These are phyloP conservation scores for Rhynchotus rufescens DNA, from an alignment of 2,797 vertebrate species.

Conservation along the genomic window DNA sequence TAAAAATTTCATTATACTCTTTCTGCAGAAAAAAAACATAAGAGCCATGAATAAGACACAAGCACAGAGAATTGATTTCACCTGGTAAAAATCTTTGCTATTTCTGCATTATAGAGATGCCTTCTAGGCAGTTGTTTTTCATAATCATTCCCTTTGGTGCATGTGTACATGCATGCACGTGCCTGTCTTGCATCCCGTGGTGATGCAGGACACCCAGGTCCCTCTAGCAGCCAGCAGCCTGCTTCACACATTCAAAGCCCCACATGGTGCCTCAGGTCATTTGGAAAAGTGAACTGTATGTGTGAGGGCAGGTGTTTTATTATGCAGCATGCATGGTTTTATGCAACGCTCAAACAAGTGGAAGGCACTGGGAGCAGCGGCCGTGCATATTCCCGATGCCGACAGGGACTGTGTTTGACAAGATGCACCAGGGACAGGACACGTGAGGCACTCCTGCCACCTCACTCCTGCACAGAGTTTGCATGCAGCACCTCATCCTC, in stretches of 20 bases:
- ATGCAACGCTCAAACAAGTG: slow-evolving; percentile 14
- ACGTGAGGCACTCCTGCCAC: not conserved
- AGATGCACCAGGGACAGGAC: not conserved
- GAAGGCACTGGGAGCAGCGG: not conserved
- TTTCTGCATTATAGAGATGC: slow-evolving; percentile 34
- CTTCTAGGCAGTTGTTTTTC: slow-evolving; percentile 24
- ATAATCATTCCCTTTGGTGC: not conserved
- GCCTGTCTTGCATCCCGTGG: not conserved
- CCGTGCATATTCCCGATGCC: not conserved
- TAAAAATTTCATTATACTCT: slow-evolving; percentile 20
- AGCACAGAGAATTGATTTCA: slow-evolving; percentile 45
- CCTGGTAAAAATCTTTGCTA: not conserved
- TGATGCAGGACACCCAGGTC: not conserved
- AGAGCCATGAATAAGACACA: not conserved
- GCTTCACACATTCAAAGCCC: slow-evolving; percentile 16
- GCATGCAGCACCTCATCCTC: not conserved
- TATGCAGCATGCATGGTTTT: not conserved
- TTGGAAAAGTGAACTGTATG: slow-evolving; percentile 34
- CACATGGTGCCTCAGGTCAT: slow-evolving; percentile 16
- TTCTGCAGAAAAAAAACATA: not conserved
- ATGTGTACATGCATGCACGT: fast-evolving
- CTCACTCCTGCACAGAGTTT: not conserved
- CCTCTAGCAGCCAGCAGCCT: slow-evolving; percentile 42
- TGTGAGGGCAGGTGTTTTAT: slow-evolving; percentile 37
- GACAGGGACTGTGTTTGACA: not conserved